These are phyloP conservation scores for Eupleurogrammus muticus DNA, from an alignment of 2,797 vertebrate genomes.

Conservation along the genomic window DNA sequence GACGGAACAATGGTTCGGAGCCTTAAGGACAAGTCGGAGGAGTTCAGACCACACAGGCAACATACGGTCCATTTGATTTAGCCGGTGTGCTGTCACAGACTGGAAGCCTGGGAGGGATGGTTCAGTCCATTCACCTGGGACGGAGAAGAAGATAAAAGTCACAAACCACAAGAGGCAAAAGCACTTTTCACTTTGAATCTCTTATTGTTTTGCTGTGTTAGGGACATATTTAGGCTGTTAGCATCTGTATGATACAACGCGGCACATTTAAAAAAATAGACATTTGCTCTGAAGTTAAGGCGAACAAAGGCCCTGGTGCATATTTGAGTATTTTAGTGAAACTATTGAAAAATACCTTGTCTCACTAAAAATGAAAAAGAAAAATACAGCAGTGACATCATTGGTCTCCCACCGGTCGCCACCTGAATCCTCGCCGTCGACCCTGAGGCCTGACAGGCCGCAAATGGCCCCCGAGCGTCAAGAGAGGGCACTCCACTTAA, in stretches of 20 bases:
- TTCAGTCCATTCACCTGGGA: conserved; percentile 90
- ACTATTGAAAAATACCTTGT: not conserved
- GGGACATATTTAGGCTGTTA: no score
- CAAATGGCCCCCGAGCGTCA: no score
- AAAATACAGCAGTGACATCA: conserved; percentile 3
- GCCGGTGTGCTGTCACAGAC: conserved; percentile 82
- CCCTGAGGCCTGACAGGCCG: not conserved
- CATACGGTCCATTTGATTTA: not conserved
- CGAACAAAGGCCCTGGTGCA: no score
- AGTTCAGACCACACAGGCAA: conserved; percentile 41
- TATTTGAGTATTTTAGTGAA: no score
- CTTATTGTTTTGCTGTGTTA: no score
- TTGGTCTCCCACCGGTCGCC: not conserved
- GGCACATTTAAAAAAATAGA: no score
- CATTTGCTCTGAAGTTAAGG: no score
- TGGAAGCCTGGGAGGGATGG: conserved; percentile 85
- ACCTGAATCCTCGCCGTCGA: not conserved
- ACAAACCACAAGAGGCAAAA: no score
- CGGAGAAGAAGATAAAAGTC: not conserved
- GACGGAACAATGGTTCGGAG: conserved; percentile 37
- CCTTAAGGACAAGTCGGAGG: conserved; percentile 21
- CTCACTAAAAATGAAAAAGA: not conserved
- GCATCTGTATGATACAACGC: no score
- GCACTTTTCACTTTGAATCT: no score
- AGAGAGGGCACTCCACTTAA: no score